A percentile compares a stretch with the other conserved stretches of the same genome.
Evolutionary conservation across 2,888 invertebrate species (phyloP).

Genomic region (Epiblema foenella): DNA sequence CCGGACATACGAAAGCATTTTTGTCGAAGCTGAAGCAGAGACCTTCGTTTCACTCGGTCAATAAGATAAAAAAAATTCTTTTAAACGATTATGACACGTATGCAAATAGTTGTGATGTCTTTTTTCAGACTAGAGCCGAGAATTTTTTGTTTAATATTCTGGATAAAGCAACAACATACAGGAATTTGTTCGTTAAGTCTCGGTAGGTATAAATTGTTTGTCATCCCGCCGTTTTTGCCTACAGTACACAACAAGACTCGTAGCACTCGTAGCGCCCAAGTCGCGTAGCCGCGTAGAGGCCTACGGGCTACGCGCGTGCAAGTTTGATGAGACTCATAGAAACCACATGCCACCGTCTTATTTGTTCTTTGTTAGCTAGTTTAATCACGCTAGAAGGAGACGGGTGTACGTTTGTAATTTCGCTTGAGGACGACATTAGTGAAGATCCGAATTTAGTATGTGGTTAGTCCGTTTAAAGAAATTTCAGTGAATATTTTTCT

Average conservation of each 20-base stretch:
- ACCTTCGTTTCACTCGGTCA: too few species aligned
- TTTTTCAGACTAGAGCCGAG: too few species aligned
- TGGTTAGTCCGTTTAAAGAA: not conserved
- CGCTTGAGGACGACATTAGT: constrained; percentile 1
- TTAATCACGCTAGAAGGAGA: constrained; percentile 22
- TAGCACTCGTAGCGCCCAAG: constrained; percentile 39
- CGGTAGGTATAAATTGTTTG: not conserved
- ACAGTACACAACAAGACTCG: constrained; percentile 34
- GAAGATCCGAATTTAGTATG: not conserved
- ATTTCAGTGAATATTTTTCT: not conserved
- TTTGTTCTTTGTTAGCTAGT: constrained; percentile 61
- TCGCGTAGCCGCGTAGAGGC: constrained; percentile 60
- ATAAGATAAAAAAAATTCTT: too few species aligned
- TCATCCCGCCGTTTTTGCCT: constrained; percentile 16
- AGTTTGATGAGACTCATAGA: constrained; percentile 77
- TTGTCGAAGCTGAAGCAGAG: too few species aligned
- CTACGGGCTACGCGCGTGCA: constrained; percentile 61
- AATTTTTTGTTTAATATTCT: too few species aligned
- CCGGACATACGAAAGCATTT: too few species aligned
- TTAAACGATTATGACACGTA: too few species aligned
- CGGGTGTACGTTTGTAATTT: constrained; percentile 12
- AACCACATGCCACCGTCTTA: constrained; percentile 68
- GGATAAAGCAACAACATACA: too few species aligned
- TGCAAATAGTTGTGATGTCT: too few species aligned
- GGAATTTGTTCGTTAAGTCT: too few species aligned